These are phyloP conservation scores for Propithecus perrieri DNA, from an alignment of 2,797 vertebrate genomes.

Conservation along the genomic window DNA sequence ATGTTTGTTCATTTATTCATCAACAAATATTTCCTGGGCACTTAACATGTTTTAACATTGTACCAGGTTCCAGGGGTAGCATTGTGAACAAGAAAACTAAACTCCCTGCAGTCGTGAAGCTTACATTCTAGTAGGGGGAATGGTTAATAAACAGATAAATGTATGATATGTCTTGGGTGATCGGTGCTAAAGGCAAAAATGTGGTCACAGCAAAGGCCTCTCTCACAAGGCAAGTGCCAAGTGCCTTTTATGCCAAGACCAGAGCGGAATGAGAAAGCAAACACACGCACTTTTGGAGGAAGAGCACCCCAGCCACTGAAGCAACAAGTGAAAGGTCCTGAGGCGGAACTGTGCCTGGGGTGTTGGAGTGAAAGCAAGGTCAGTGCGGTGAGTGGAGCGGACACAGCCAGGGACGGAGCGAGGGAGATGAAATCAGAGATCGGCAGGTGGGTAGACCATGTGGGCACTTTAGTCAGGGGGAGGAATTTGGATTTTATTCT, in stretches of 20 bases:
- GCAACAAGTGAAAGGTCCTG: neutral
- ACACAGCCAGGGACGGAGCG: neutral
- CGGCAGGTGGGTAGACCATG: neutral
- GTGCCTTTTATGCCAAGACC: no score
- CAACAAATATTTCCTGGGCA: neutral
- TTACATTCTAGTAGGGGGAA: neutral
- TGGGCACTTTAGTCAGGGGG: neutral
- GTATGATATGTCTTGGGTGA: neutral
- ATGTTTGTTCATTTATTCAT: neutral
- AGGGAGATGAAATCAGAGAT: neutral
- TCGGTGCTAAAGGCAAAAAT: neutral
- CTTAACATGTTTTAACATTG: neutral
- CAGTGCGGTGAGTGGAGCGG: neutral
- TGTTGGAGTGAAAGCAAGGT: neutral
- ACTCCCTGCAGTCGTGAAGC: neutral
- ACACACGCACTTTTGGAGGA: fast-evolving
- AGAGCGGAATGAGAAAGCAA: neutral
- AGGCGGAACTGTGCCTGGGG: neutral
- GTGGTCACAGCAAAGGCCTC: neutral
- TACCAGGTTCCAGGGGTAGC: neutral
- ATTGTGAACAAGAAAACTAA: neutral
- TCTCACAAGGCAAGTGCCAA: neutral
- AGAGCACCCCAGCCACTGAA: fast-evolving
- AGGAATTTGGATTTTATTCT: neutral
- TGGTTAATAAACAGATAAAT: neutral